A percentile compares a stretch with the other conserved stretches of the same genome.
These are phyloP conservation scores for Sycophaga agraensis DNA, from an alignment of 1,140 invertebrate genomes.

Conservation along the genomic window DNA sequence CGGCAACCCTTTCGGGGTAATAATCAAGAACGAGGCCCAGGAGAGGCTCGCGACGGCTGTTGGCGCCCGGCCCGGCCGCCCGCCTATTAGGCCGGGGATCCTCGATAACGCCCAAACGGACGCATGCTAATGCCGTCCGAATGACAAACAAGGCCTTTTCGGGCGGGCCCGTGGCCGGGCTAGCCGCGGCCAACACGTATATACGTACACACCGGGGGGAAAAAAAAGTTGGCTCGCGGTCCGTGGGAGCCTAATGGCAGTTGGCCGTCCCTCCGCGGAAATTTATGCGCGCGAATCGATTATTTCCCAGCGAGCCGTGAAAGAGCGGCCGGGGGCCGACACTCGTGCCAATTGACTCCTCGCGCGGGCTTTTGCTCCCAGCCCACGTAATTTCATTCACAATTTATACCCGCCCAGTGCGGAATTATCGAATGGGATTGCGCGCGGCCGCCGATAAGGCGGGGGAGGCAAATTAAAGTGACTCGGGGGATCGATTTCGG, in stretches of 20 bases:
- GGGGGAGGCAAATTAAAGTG: slow-evolving; percentile 28
- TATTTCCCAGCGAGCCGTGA: not conserved
- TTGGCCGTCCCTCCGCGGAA: no score
- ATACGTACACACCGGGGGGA: no score
- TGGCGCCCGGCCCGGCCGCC: no score
- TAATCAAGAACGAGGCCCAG: slow-evolving; percentile 53
- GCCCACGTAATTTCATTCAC: slow-evolving; percentile 36
- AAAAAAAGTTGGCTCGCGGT: no score
- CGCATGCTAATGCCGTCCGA: not conserved
- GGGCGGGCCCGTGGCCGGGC: no score
- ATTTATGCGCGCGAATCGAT: not conserved
- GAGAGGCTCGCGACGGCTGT: slow-evolving; percentile 42
- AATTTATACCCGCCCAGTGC: slow-evolving; percentile 11
- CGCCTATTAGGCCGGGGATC: slow-evolving; percentile 53
- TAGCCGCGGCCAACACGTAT: no score
- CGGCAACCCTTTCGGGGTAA: slow-evolving; percentile 54
- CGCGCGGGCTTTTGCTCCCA: slow-evolving; percentile 33
- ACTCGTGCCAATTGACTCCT: not conserved
- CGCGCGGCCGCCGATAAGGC: not conserved
- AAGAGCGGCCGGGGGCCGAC: not conserved
- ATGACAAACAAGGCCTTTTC: no score
- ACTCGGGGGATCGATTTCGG: slow-evolving; percentile 44
- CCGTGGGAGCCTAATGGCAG: no score
- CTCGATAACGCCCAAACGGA: slow-evolving; percentile 47
- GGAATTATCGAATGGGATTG: slow-evolving; percentile 11